These are phyloP conservation scores for Polia nebulosa DNA, from an alignment of 2,888 invertebrate species.

Conservation along the genomic window DNA sequence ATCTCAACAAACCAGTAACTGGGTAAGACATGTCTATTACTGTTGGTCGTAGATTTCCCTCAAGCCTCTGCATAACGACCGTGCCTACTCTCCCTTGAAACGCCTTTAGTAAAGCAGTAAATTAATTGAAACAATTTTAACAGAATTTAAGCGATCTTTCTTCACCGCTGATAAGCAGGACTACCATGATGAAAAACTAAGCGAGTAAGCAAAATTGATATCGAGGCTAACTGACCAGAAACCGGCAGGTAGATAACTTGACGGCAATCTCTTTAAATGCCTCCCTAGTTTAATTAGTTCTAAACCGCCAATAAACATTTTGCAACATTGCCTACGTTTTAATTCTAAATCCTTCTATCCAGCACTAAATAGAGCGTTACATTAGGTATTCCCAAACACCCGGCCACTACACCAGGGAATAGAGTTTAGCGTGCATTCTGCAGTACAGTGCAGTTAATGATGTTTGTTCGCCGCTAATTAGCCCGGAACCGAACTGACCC, in stretches of 20 bases:
- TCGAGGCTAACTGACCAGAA: too few relatives aligned
- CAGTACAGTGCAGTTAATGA: constrained; percentile 61
- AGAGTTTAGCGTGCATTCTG: constrained; percentile 50
- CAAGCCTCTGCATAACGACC: too few relatives aligned
- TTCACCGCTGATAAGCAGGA: too few relatives aligned
- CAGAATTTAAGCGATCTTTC: too few relatives aligned
- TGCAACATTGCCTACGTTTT: constrained; percentile 18
- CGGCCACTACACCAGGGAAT: constrained; percentile 25
- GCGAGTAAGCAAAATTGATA: too few relatives aligned
- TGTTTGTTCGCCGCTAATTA: constrained; percentile 66
- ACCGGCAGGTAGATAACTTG: background rate
- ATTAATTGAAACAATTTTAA: too few relatives aligned
- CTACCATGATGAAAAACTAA: too few relatives aligned
- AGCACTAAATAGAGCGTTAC: constrained; percentile 42
- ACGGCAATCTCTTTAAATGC: background rate
- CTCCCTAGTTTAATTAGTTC: background rate
- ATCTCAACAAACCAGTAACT: too few relatives aligned
- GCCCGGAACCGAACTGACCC: constrained; percentile 59
- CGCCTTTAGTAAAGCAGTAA: too few relatives aligned
- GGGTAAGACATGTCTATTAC: too few relatives aligned
- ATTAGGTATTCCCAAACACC: constrained; percentile 55
- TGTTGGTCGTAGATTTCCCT: too few relatives aligned
- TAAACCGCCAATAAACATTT: constrained; percentile 24
- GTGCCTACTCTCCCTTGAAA: too few relatives aligned
- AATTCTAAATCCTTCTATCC: constrained; percentile 37